Evolutionary conservation across 2,113 vertebrate genomes (phyloP).

Genomic region (Equus quagga): DNA sequence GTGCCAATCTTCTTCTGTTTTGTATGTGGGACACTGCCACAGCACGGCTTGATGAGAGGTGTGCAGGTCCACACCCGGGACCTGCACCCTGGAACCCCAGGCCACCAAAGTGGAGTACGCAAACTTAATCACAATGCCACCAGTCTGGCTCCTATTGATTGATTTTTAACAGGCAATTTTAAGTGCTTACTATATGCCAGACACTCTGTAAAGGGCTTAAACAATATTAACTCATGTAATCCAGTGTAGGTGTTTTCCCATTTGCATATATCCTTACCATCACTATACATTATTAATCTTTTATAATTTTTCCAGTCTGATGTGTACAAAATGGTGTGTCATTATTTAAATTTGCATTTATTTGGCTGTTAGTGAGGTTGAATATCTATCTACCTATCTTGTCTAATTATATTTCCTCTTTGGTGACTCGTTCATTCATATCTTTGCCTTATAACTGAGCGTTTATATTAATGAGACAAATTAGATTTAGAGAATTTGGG

Average conservation of each 20-base stretch:
- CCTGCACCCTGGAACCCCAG: too few species aligned
- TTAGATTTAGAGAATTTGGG: not conserved
- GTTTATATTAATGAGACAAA: constrained; percentile 49
- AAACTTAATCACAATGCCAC: too few species aligned
- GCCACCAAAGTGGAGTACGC: too few species aligned
- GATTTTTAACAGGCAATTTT: constrained; percentile 33
- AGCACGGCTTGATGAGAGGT: too few species aligned
- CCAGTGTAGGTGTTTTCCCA: not conserved
- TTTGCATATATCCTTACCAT: not conserved
- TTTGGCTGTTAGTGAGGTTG: not conserved
- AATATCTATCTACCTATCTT: not conserved
- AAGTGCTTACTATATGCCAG: not conserved
- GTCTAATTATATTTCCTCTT: constrained; percentile 38
- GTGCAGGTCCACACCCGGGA: too few species aligned
- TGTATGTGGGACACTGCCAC: too few species aligned
- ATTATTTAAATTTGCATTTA: constrained; percentile 45
- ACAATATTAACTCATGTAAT: not conserved
- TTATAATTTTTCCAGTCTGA: not conserved
- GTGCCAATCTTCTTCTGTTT: too few species aligned
- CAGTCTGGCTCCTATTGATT: not conserved
- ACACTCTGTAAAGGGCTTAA: not conserved
- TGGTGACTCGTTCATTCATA: constrained; percentile 14
- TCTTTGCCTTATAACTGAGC: not conserved
- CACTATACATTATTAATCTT: not conserved
- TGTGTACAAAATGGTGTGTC: not conserved